phyloP scores from a whole-genome alignment of 2,113 vertebrate genomes.

The Protobothrops flavoviridis region DNA sequence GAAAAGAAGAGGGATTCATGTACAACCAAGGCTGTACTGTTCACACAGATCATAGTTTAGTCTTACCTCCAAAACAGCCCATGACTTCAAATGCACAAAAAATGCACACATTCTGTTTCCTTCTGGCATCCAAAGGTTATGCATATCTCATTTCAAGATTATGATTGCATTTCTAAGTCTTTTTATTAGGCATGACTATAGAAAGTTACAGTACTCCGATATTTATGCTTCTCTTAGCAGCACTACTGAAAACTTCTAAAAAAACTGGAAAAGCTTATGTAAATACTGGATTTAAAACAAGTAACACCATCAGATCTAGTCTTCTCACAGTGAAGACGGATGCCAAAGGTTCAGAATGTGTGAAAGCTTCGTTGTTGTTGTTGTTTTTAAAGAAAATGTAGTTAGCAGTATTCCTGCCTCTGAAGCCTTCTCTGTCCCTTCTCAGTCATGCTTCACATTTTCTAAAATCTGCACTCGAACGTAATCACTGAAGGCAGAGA shows the following conservation, averaged over 20 bases:
- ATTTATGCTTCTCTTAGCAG: neutral
- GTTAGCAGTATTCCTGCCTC: neutral
- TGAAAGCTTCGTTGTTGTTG: neutral
- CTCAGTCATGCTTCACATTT: neutral
- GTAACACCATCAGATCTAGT: neutral
- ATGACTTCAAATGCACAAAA: neutral
- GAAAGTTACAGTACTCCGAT: fast-evolving
- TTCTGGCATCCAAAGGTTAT: neutral
- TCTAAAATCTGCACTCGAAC: neutral
- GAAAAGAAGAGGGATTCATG: neutral
- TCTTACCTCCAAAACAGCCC: neutral
- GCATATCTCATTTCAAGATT: neutral
- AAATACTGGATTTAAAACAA: neutral
- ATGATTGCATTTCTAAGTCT: neutral
- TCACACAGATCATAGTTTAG: neutral
- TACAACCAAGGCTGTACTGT: neutral
- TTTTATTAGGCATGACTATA: neutral
- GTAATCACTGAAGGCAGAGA: constrained; percentile 48
- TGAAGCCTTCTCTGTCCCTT: neutral
- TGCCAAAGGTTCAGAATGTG: neutral
- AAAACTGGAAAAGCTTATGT: neutral
- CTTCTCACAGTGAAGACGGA: neutral
- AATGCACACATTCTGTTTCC: neutral
- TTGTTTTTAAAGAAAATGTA: fast-evolving
- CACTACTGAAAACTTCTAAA: neutral